Base-by-base conservation (phyloP, 1,140 invertebrate species). In the Drosophila aff. region DNA sequence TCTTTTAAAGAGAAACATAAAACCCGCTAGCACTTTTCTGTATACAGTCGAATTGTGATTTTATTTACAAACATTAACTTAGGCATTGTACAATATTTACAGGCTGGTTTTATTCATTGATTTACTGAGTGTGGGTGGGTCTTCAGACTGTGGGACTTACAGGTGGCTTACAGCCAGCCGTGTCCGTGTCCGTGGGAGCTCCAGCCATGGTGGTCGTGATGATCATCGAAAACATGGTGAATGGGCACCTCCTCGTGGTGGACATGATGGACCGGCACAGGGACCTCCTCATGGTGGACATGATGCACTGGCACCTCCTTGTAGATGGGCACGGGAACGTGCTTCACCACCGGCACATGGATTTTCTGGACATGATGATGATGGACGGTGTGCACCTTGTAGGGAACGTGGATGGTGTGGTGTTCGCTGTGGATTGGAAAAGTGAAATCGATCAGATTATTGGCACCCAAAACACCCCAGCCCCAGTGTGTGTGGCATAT, bases 351-450 rank as follows among this genome's bases (percentile, higher is more conserved):
- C 8, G 85, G 91, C 57, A 92, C 90, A 15, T 91, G 89, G 15
- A 95, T 78, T 82, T 95, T 95, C 83, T 95, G 93, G 33, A 95
- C 93, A 79, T 95, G 95, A 84, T 95, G 94, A 86, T 95, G 95
- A 81, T 95, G 95, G 6, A 95, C 93, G n/a, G 94, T 95, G 78
- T 95, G 95, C 8, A 95, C 94, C 31, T 95, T 93, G 83, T 95
- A 95, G 11, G 95, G 95, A 16, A 95, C 95, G 81, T 95, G 95
- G 66, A 95, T 94, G 0, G 94, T 93, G 41, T 94, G 92, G 69
- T 95, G 95, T 76, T 94, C 93, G 85, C 95, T 95, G 83, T 36
- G 92, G 49, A 66, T 60, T 18, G 53, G 3, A 52, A 87, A 89
- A 89, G 81, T 90, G 69, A 74, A 77, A 80, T 76, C 31, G 60